Evolutionary conservation across 2,888 invertebrate species (phyloP).

Genomic region (Arctia plantaginis): DNA sequence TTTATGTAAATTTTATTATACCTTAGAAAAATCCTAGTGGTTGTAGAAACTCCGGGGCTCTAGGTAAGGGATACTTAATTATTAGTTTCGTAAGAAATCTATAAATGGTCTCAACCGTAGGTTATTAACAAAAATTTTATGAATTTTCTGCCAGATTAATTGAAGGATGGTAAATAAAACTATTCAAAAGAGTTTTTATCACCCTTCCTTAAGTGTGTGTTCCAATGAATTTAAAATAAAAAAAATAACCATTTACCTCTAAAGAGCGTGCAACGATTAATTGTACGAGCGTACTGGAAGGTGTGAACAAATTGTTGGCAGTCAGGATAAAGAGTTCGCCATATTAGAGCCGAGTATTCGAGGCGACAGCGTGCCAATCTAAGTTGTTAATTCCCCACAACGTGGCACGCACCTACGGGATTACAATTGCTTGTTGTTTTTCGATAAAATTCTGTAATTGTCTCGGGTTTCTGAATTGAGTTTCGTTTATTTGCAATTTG

Average conservation of each 20-base stretch:
- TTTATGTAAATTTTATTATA: too few species aligned
- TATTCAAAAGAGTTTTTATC: too few species aligned
- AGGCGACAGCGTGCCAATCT: slow-evolving; percentile 57
- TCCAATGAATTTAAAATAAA: not conserved
- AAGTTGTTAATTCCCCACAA: slow-evolving; percentile 66
- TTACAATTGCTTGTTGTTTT: slow-evolving; percentile 54
- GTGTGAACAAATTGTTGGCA: slow-evolving; percentile 33
- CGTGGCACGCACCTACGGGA: slow-evolving; percentile 59
- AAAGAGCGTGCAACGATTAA: slow-evolving; percentile 6
- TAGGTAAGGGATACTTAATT: too few species aligned
- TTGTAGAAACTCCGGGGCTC: too few species aligned
- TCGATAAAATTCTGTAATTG: slow-evolving; percentile 43
- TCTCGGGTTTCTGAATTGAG: slow-evolving; percentile 19
- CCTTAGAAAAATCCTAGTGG: too few species aligned
- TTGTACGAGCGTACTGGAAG: slow-evolving; percentile 24
- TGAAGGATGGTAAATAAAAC: too few species aligned
- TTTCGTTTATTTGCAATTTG: slow-evolving; percentile 12
- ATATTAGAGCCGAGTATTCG: slow-evolving; percentile 54
- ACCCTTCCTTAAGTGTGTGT: too few species aligned
- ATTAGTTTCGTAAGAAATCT: too few species aligned
- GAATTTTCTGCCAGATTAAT: too few species aligned
- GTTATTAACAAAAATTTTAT: too few species aligned
- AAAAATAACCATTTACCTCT: not conserved
- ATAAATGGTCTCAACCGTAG: too few species aligned
- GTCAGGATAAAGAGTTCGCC: slow-evolving; percentile 52